These are phyloP conservation scores for Listrodromus nycthemerus DNA, from an alignment of 2,888 invertebrate genomes.

Conservation along the genomic window DNA sequence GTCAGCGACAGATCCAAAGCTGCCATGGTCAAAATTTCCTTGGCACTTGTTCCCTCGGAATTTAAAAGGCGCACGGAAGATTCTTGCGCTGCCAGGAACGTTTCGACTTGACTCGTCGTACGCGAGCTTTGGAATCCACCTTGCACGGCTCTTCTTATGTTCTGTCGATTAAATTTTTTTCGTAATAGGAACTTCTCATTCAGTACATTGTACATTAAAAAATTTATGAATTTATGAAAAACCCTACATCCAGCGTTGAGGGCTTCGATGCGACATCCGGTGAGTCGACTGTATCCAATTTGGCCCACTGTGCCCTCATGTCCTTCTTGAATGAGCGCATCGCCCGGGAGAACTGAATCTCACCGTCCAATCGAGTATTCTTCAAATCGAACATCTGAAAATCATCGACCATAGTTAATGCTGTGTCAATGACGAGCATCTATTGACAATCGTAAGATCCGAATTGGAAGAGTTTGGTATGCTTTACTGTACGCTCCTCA, in stretches of 20 bases:
- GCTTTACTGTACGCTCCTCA: constrained; percentile 49
- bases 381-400: constrained; percentile 90
- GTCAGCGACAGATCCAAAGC: constrained; percentile 81
- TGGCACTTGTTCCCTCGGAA: constrained; percentile 65
- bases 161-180: constrained; percentile 78
- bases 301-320: constrained; percentile 85
- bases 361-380: constrained; percentile 88
- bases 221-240: constrained; percentile 14
- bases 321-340: constrained; percentile 86
- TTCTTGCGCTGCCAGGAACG: constrained; percentile 81
- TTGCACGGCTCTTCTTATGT: constrained; percentile 78
- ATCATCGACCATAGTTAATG: constrained; percentile 17
- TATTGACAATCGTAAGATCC: constrained; percentile 20
- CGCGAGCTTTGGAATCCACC: constrained; percentile 80
- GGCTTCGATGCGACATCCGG: constrained; percentile 72
- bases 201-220: constrained; percentile 82
- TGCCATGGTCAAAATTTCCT: constrained; percentile 77
- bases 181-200: constrained; percentile 69
- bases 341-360: constrained; percentile 90
- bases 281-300: constrained; percentile 84
- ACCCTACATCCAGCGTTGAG: constrained; percentile 75
- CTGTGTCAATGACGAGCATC: neutral
- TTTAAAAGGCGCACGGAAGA: constrained; percentile 71
- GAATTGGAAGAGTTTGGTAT: constrained; percentile 34
- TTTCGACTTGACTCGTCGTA: constrained; percentile 79